These are phyloP conservation scores for Chloroclystis v-ata DNA, from an alignment of 2,888 invertebrate species.

Conservation along the genomic window DNA sequence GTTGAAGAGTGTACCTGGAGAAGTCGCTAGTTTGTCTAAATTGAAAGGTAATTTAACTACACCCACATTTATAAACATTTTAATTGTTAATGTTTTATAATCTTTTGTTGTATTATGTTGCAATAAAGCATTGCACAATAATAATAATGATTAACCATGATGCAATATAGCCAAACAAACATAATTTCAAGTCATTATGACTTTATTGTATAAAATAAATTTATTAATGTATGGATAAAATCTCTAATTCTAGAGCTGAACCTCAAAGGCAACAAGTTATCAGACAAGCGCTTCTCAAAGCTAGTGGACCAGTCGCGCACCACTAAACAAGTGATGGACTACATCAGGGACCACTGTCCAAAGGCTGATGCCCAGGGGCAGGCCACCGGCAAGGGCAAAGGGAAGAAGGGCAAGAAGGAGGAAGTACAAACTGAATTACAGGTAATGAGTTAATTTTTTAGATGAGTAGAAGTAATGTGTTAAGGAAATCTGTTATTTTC, in stretches of 20 bases:
- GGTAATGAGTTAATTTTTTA: conserved; percentile 1
- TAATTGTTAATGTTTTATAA: neutral
- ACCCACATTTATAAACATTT: too few relatives aligned
- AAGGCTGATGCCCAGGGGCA: conserved; percentile 48
- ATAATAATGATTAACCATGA: neutral
- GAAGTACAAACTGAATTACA: conserved; percentile 35
- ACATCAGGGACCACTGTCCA: conserved; percentile 82
- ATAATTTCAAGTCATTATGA: too few relatives aligned
- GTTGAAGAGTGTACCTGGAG: conserved; percentile 82
- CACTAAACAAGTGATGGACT: conserved; percentile 85
- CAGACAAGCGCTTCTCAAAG: conserved; percentile 85
- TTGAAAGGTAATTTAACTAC: conserved; percentile 85
- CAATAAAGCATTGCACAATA: neutral
- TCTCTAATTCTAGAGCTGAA: conserved; percentile 78
- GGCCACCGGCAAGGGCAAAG: conserved; percentile 48
- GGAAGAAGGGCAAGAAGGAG: conserved; percentile 65
- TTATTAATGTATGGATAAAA: neutral
- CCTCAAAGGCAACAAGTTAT: conserved; percentile 84
- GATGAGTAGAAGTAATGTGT: too few relatives aligned
- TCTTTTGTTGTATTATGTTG: neutral
- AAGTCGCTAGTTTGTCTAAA: conserved; percentile 82
- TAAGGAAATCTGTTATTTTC: too few relatives aligned
- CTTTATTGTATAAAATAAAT: too few relatives aligned
- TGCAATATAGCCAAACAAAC: neutral
- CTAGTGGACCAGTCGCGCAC: conserved; percentile 84